Evolutionary conservation across 2,113 vertebrate genomes (phyloP).

Genomic region (Indri indri): DNA sequence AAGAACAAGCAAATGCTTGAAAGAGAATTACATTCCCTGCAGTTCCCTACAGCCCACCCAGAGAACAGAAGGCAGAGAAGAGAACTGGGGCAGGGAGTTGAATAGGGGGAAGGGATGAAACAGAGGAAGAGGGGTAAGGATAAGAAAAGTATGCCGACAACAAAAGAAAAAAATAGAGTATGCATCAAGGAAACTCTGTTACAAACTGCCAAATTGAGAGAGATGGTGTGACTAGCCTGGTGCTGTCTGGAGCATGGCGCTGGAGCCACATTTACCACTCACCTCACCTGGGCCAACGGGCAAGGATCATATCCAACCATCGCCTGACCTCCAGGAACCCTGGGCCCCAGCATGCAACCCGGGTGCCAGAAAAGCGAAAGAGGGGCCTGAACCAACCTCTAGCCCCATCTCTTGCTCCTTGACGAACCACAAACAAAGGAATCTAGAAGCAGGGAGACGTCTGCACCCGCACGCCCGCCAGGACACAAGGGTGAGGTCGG

Average conservation of each 20-base stretch:
- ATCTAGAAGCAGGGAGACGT: background rate
- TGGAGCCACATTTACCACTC: background rate
- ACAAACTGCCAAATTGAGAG: background rate
- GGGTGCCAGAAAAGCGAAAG: background rate
- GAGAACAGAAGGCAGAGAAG: background rate
- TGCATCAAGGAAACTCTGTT: background rate
- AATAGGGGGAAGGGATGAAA: no score
- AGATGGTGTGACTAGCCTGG: background rate
- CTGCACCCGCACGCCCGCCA: background rate
- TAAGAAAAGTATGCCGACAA: background rate
- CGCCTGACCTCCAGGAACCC: slow-evolving; percentile 36
- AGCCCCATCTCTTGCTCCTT: background rate
- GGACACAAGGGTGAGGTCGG: background rate
- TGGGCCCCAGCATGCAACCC: background rate
- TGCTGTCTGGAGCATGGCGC: background rate
- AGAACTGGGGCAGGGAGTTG: background rate
- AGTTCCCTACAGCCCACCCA: background rate
- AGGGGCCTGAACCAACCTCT: background rate
- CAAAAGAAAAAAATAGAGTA: background rate
- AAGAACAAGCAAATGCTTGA: background rate
- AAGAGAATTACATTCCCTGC: background rate
- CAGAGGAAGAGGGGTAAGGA: no score
- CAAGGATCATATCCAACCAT: background rate
- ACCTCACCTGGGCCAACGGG: background rate
- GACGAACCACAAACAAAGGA: background rate